Conservation (phyloP, 2,797 vertebrate genomes). For the Distichodus sexfasciatus region DNA sequence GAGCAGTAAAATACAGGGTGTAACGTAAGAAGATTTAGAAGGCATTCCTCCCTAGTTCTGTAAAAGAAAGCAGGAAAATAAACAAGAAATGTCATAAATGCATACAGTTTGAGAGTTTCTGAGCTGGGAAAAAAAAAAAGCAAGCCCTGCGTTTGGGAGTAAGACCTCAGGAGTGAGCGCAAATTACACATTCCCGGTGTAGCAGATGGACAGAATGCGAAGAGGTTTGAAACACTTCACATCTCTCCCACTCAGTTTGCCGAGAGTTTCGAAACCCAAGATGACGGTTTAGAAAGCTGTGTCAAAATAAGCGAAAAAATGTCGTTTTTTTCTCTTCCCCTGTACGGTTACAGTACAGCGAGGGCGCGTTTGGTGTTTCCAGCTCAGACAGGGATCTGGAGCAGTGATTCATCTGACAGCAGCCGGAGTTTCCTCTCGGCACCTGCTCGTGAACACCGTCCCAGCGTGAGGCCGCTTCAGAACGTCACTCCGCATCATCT, state of each 20-base stretch:
- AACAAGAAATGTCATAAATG: slow-evolving; percentile 1
- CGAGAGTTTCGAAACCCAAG: slow-evolving; percentile 26
- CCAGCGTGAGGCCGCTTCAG: background rate
- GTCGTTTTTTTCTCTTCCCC: slow-evolving; percentile 1
- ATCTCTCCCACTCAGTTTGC: slow-evolving; percentile 26
- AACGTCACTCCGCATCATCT: background rate
- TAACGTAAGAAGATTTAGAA: background rate
- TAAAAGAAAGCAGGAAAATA: slow-evolving; percentile 16
- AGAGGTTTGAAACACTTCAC: slow-evolving; percentile 9
- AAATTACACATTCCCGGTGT: slow-evolving; percentile 15
- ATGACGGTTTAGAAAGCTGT: slow-evolving; percentile 23
- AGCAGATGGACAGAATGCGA: background rate
- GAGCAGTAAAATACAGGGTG: background rate
- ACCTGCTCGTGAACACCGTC: slow-evolving; percentile 19
- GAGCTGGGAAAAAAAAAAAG: background rate
- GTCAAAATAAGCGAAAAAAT: slow-evolving; percentile 28
- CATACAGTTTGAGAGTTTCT: slow-evolving; percentile 7
- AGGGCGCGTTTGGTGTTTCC: slow-evolving; percentile 10
- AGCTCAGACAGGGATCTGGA: background rate
- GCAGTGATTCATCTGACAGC: slow-evolving; percentile 19
- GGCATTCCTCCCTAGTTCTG: background rate
- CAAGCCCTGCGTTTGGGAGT: background rate
- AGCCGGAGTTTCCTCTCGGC: slow-evolving; percentile 12
- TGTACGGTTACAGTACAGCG: slow-evolving; percentile 12
- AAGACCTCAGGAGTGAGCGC: slow-evolving; percentile 6